A percentile compares a stretch with the other conserved stretches of the same genome.
Conservation (phyloP, 2,113 vertebrate species). For the Urocitellus parryii region DNA sequence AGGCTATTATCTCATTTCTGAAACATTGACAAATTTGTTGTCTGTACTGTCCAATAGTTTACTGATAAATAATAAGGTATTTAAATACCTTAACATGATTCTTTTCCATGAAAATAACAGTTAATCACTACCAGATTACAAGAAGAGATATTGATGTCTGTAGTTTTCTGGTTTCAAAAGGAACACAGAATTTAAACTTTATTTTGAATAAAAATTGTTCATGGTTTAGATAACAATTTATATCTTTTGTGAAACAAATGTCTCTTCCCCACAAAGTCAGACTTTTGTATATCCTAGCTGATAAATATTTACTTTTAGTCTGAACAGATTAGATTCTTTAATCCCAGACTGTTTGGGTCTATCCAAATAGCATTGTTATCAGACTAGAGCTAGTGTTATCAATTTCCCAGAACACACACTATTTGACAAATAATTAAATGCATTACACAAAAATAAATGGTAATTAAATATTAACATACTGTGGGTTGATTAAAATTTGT, state of each 20-base stretch:
- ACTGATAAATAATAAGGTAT: not conserved
- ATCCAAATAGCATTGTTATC: slow-evolving; percentile 76
- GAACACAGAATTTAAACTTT: slow-evolving; percentile 63
- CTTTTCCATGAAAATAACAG: slow-evolving; percentile 32
- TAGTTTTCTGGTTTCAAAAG: slow-evolving; percentile 67
- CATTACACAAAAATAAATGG: slow-evolving; percentile 39
- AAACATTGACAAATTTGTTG: slow-evolving; percentile 20
- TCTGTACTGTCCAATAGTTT: slow-evolving; percentile 5
- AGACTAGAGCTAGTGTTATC: slow-evolving; percentile 67
- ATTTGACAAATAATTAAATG: slow-evolving; percentile 53
- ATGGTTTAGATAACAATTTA: slow-evolving; percentile 78
- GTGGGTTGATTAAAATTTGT: slow-evolving; percentile 1
- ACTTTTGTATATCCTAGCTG: slow-evolving; percentile 74
- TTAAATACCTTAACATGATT: slow-evolving; percentile 41
- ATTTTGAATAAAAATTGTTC: slow-evolving; percentile 67
- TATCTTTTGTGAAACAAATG: slow-evolving; percentile 79
- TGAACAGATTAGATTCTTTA: slow-evolving; percentile 82
- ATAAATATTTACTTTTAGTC: slow-evolving; percentile 86
- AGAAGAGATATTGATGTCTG: not conserved
- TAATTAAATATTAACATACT: slow-evolving; percentile 39
- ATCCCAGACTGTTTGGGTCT: slow-evolving; percentile 79
- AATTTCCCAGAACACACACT: slow-evolving; percentile 53
- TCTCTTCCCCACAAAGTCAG: slow-evolving; percentile 74
- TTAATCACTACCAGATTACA: not conserved
- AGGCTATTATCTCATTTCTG: slow-evolving; percentile 12